Percentiles rank a stretch among this genome's conserved stretches.
These are phyloP conservation scores for Poecilia picta DNA, from an alignment of 2,797 vertebrate species.

Conservation along the genomic window DNA sequence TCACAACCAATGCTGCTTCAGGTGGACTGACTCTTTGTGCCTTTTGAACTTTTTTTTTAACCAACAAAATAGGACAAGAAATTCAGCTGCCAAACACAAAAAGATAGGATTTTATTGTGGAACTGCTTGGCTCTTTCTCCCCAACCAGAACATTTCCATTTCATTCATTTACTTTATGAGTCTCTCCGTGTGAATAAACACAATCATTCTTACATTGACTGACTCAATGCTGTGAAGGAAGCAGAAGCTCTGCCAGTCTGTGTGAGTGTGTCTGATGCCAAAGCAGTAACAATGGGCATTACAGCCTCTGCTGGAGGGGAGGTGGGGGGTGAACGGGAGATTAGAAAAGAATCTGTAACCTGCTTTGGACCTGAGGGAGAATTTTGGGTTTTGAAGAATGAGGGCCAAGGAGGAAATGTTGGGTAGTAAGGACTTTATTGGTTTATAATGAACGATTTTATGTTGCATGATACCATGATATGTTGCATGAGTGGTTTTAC, in stretches of 20 bases:
- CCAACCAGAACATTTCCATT: constrained; percentile 35
- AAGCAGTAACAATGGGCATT: constrained; percentile 70
- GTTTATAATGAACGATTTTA: constrained; percentile 39
- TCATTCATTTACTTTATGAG: constrained; percentile 2
- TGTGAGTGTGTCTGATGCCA: constrained; percentile 55
- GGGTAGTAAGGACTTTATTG: constrained; percentile 45
- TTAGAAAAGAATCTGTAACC: constrained; percentile 18
- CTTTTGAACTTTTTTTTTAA: constrained; percentile 22
- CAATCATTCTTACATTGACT: constrained; percentile 40
- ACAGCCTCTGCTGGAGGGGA: constrained; percentile 36
- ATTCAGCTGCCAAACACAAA: constrained; percentile 66
- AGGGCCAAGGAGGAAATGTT: constrained; percentile 12
- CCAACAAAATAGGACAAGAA: constrained; percentile 35
- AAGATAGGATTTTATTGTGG: constrained; percentile 24
- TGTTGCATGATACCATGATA: constrained; percentile 45
- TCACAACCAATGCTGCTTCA: constrained; percentile 54
- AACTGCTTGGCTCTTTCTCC: constrained; percentile 20
- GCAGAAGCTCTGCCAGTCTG: constrained; percentile 47
- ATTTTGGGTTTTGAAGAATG: constrained; percentile 16
- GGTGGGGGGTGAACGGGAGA: neutral
- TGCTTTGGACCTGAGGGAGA: constrained; percentile 30
- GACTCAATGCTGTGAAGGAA: constrained; percentile 75
- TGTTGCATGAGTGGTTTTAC: constrained; percentile 32
- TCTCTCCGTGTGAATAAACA: constrained; percentile 44
- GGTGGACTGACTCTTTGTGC: constrained; percentile 29